Evolutionary conservation across 2,113 vertebrate genomes (phyloP).

Genomic region (Epinephelus moara): DNA sequence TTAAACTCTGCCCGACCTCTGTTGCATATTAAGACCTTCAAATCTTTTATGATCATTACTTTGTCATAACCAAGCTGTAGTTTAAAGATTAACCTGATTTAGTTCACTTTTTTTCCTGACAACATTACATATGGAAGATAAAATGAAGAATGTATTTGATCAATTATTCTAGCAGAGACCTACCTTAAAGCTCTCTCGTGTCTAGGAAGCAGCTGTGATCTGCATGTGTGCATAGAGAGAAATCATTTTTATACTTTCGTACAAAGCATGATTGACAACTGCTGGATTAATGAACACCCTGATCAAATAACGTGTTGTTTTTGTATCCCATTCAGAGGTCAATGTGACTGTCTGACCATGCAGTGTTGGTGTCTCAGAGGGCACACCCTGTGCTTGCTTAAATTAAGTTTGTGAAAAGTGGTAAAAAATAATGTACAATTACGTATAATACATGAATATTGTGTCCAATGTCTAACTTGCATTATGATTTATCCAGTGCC

Average conservation of each 20-base stretch:
- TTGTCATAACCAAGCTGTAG: neutral
- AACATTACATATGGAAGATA: neutral
- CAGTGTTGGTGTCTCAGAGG: neutral
- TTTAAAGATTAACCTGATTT: neutral
- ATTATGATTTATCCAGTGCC: too few species aligned
- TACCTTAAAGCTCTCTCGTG: neutral
- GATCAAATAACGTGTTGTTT: slow-evolving; percentile 2
- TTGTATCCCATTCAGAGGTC: neutral
- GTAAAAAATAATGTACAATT: too few species aligned
- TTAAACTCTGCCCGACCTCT: neutral
- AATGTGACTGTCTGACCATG: neutral
- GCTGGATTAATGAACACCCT: neutral
- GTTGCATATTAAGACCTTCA: neutral
- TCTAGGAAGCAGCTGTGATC: neutral
- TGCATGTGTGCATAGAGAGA: neutral
- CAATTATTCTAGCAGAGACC: neutral
- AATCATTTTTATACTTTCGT: neutral
- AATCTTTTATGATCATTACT: neutral
- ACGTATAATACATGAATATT: too few species aligned
- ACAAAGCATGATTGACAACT: neutral
- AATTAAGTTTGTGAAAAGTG: too few species aligned
- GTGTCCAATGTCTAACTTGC: too few species aligned
- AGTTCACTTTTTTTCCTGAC: neutral
- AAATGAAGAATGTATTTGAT: neutral
- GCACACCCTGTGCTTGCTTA: neutral